phyloP scores from a whole-genome alignment of 1,140 invertebrate genomes.

The honey bee (Apis mellifera) region DNA sequence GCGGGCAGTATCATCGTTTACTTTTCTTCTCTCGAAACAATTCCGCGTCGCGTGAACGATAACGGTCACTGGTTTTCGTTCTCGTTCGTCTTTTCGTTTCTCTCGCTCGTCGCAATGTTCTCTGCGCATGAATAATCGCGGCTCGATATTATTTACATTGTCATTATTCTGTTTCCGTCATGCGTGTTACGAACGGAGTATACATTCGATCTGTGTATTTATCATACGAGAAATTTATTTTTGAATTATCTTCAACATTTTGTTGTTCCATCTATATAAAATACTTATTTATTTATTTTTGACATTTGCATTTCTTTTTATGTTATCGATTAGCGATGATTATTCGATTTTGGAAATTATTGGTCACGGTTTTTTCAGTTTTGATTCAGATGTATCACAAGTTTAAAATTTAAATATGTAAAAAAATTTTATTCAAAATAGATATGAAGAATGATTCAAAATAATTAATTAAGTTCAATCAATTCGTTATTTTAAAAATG shows the following conservation, averaged over 20 bases:
- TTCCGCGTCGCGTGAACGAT: slow-evolving; percentile 39
- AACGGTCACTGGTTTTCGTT: slow-evolving; percentile 19
- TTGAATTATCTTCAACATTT: background rate
- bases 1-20: slow-evolving; percentile 33
- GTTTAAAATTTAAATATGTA: too few species aligned
- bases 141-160: slow-evolving; percentile 50
- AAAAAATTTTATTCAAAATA: too few species aligned
- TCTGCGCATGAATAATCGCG: slow-evolving; percentile 38
- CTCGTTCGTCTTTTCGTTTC: background rate
- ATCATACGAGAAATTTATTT: slow-evolving; percentile 33
- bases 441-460: too few species aligned
- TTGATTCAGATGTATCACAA: background rate
- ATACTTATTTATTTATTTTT: background rate
- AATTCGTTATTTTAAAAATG: too few species aligned
- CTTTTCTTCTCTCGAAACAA: slow-evolving; percentile 23
- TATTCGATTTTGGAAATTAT: background rate
- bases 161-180: slow-evolving; percentile 27
- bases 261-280: background rate
- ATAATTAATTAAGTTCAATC: too few species aligned
- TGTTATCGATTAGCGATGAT: background rate
- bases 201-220: slow-evolving; percentile 16
- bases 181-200: slow-evolving; percentile 7
- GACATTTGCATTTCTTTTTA: background rate
- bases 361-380: background rate
- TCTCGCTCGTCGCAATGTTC: background rate